Conservation (phyloP, 2,113 vertebrate species). For the Cryptotis parvus region DNA sequence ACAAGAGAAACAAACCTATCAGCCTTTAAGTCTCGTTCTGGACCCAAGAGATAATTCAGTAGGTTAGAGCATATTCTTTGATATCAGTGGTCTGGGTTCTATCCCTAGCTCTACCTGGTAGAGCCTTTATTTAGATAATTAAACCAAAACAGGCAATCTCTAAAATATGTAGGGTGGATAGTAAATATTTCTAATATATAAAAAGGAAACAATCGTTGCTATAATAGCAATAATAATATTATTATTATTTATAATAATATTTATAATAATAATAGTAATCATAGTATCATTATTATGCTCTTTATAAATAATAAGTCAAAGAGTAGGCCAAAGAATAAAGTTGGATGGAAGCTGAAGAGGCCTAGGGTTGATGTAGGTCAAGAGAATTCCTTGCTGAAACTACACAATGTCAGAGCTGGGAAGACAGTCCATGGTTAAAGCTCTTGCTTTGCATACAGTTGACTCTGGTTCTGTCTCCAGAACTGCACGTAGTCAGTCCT, state of each 20-base stretch:
- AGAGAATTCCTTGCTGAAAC: not conserved
- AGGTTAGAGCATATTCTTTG: too few species aligned
- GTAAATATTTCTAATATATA: not conserved
- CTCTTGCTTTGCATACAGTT: not conserved
- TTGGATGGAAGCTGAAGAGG: not conserved
- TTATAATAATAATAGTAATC: not conserved
- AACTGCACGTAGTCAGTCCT: too few species aligned
- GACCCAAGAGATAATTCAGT: too few species aligned
- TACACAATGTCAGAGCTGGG: not conserved
- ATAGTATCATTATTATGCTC: not conserved
- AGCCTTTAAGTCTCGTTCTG: not conserved
- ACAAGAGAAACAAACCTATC: not conserved
- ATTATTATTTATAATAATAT: too few species aligned
- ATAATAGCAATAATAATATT: not conserved
- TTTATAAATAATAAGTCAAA: not conserved
- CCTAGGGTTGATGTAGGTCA: not conserved
- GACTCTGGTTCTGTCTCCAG: too few species aligned
- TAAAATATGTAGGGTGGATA: not conserved
- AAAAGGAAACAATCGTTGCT: not conserved
- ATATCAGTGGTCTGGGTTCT: too few species aligned
- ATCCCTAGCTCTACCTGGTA: too few species aligned
- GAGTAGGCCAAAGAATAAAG: not conserved
- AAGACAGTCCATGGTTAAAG: too few species aligned
- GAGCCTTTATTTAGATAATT: too few species aligned
- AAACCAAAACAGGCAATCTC: not conserved